Evolutionary conservation across 2,113 vertebrate species (phyloP), one percentile per base, ranked within the genome.

Genomic region (Maccullochella peelii): DNA sequence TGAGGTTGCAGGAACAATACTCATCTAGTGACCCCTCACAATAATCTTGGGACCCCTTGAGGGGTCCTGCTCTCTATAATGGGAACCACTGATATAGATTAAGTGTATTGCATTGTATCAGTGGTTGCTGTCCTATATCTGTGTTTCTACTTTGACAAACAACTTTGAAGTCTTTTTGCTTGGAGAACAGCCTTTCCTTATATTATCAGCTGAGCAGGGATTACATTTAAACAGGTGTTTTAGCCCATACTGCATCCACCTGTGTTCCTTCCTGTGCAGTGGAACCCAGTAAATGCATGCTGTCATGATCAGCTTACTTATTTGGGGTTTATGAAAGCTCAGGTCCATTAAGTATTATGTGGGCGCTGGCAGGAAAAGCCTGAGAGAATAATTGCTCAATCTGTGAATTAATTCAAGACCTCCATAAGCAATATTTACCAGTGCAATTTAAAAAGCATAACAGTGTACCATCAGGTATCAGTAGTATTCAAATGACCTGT

Each of bases 401-500:
- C 88, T 79, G 36, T 80, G 82, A 92, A 92, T 92, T 90, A 91
- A 91, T 91, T 85, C 66, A 59, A 63, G 65, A 71, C 59, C 52
- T 86, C 72, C 73, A 76, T 77, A 42, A 50, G 73, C 65, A 85
- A 83, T 90, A 88, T 92, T 89, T 92, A 87, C 63, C 55, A 47
- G 55, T 83, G 89, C 73, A 76, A 69, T 92, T 90, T 84, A 92
- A 91, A 90, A 89, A 82, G 61, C 73, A 61, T 75, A 87, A 75
- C 80, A 78, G 54, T 73, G 80, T 65, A 85, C 88, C 82, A 82
- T 89, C 80, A 89, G 73, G 85, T 91, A 83, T 78, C 85, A 81
- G 77, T 89, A 80, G 84, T 86, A 87, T 92, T 91, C 77, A 85
- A 83, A 93, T 84, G 84, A 92, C 84, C 86, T 71, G 71, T 40